Base-by-base conservation (phyloP, 1,140 invertebrate species). In the Drosophila bifasciata region DNA sequence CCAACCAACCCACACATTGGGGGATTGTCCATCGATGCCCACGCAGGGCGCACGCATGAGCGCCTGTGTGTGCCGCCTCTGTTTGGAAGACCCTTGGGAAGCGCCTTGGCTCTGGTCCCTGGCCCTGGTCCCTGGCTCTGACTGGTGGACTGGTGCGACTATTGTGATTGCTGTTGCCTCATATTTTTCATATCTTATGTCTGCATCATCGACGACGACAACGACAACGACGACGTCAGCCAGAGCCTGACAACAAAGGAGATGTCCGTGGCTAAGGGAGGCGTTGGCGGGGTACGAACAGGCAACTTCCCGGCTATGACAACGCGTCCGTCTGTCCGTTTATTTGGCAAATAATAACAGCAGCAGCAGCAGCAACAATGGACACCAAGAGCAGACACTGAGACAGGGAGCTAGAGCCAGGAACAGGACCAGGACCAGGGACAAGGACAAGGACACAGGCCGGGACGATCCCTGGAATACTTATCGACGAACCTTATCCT, bases 121-220 rank as follows among this genome's bases (percentile, higher is more conserved):
- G 40, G 15, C 7, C 17, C 11, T 9, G 41, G 15, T n/a, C 25
- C 16, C 28, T 39, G 44, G 28, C 13, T 16, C 15, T 1, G n/a
- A 15, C 19, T 63, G 61, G 64, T 67, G 64, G 70, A 66, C 67
- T 81, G 78, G 67, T 76, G 79, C 62, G 71, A 79, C 79, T 79
- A 83, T 83, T 83, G 79, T 85, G 70, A 79, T 85, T 78, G 80
- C 66, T 85, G 80, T 85, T 86, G 80, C 72, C 71, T 85, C 81
- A 85, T 85, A 85, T 86, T 85, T 85, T 86, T 85, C 80, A 86
- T 85, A 85, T 85, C 80, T 85, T 86, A 69, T 80, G 80, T 85
- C 80, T 85, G 80, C 81, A 85, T 85, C 80, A 86, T 86, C 77
- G 81, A 80, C 58, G 60, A 58, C 44, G 62, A 51, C 41, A 53